Evolutionary conservation across 2,797 vertebrate species (phyloP), one percentile per base, ranked within the genome.

Genomic region (Agapornis canus): DNA sequence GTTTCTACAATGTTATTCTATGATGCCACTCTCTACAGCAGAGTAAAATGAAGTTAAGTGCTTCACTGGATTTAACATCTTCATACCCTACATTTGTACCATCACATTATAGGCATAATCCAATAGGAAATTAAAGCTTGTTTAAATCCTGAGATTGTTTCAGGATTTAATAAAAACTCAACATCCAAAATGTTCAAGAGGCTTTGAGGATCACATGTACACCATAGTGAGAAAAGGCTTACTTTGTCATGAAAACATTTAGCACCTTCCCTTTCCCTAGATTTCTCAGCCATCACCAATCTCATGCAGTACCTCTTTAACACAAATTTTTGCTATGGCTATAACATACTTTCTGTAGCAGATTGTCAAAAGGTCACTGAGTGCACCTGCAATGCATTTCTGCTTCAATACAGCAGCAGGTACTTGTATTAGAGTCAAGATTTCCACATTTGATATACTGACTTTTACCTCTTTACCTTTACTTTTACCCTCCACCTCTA

Each of bases 41-140:
- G 42, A 61, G 10, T 32, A 69, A 87, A 69, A 52, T 0, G 0
- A 2, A n/a, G 2, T 29, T 18, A 56, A 48, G 14, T 10, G 2
- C 16, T 87, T 19, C 10, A 22, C 7, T 47, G 7, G 14, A 42
- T 86, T 64, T 56, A 61, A 57, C 3, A n/a, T 21, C 29, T 82
- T 72, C 27, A 27, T 61, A 49, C 1, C 0, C 12, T 13, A 26
- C 10, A 87, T 71, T 7, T 29, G 6, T 26, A 78, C 4, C 8
- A 27, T 57, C 26, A 60, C 26, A 22, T 71, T 48, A 17, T 10
- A 39, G n/a, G 8, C 11, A 68, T 43, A 49, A 21, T 29, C 37
- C 25, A 20, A 23, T 2, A 48, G 25, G 15, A 10, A 45, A 68
- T 1, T 4, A 52, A 94, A 77, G 27, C 9, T 56, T 32, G 2